These are phyloP conservation scores for Emmelina monodactyla DNA, from an alignment of 2,888 invertebrate genomes.

Conservation along the genomic window DNA sequence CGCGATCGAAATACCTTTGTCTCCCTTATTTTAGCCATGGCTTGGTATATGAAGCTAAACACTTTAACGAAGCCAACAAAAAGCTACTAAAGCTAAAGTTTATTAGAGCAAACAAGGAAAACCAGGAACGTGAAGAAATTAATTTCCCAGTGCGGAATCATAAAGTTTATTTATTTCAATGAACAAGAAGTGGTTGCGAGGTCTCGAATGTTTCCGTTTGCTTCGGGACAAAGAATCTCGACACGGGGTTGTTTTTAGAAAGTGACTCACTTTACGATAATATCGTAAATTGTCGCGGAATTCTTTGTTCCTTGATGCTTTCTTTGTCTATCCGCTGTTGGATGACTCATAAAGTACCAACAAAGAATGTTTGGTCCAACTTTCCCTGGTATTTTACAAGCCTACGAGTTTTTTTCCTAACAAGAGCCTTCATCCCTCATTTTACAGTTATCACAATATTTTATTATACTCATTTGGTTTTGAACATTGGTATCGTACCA, in stretches of 20 bases:
- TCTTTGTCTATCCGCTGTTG: not conserved
- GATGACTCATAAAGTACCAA: no score
- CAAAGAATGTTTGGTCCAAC: no score
- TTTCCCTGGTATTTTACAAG: no score
- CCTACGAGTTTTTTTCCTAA: no score
- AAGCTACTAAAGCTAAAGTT: not conserved
- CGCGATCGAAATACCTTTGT: conserved; percentile 14
- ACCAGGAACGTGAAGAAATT: not conserved
- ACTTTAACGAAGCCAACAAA: no score
- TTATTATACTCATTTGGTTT: no score
- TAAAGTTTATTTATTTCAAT: not conserved
- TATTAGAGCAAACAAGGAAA: not conserved
- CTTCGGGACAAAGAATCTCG: not conserved
- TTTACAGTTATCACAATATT: no score
- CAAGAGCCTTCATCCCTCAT: no score
- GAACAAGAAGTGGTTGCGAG: not conserved
- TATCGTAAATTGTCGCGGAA: not conserved
- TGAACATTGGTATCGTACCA: no score
- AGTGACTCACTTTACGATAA: not conserved
- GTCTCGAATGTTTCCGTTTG: not conserved
- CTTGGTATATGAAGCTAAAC: no score
- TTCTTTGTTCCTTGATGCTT: not conserved
- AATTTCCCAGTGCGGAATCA: conserved; percentile 14
- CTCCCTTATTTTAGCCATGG: not conserved
- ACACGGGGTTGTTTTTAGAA: not conserved